Percentiles rank a stretch among this genome's conserved stretches.
These are phyloP conservation scores for Novumbra hubbsi DNA, from an alignment of 2,797 vertebrate genomes.

Conservation along the genomic window DNA sequence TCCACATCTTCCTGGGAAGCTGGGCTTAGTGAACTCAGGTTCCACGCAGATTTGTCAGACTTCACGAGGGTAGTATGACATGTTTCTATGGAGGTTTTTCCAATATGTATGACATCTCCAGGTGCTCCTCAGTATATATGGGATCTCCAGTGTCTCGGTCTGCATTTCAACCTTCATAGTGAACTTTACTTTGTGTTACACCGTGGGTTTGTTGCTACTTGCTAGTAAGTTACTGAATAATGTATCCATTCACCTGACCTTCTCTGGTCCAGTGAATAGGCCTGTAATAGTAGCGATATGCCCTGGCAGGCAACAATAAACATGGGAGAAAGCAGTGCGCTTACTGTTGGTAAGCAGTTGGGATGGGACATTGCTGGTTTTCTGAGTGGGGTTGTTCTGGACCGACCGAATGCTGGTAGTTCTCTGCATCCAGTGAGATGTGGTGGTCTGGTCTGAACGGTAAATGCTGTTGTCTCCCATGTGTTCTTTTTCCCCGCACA, in stretches of 20 bases:
- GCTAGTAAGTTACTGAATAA: background rate
- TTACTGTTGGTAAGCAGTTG: constrained; percentile 34
- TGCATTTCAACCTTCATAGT: background rate
- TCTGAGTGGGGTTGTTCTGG: constrained; percentile 56
- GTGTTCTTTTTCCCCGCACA: too few species aligned
- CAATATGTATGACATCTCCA: background rate
- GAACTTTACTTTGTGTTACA: background rate
- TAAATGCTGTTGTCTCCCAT: constrained; percentile 64
- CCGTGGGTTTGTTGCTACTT: background rate
- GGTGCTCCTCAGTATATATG: background rate
- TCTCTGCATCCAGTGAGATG: constrained; percentile 53
- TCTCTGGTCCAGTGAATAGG: background rate
- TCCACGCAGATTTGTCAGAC: constrained; percentile 26
- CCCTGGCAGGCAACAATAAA: background rate
- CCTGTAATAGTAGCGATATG: background rate
- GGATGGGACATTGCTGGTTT: constrained; percentile 65
- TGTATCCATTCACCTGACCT: background rate
- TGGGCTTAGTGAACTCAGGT: constrained; percentile 13
- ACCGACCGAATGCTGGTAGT: constrained; percentile 31
- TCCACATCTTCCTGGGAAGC: constrained; percentile 18
- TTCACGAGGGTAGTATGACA: too few species aligned
- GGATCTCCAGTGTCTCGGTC: background rate
- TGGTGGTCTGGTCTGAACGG: constrained; percentile 6
- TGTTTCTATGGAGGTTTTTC: too few species aligned
- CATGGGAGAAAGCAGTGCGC: constrained; percentile 29